These are phyloP conservation scores for Motacilla tschutschensis DNA, from an alignment of 2,113 vertebrate species.

Conservation along the genomic window DNA sequence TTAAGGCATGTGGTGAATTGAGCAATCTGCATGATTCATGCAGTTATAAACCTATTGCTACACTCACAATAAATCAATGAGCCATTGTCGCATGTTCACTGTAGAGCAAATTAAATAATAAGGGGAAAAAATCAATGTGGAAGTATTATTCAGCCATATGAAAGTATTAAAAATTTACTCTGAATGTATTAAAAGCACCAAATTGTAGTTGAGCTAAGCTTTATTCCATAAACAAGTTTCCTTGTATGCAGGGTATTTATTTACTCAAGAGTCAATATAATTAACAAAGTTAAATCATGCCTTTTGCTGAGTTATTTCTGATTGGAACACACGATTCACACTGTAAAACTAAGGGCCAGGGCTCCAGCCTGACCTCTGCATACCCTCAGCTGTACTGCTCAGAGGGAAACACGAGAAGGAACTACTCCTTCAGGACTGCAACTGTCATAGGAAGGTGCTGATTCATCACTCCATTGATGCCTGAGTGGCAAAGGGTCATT, in stretches of 20 bases:
- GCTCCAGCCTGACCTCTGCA: conserved; percentile 26
- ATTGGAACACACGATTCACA: conserved; percentile 3
- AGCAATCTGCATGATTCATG: conserved; percentile 82
- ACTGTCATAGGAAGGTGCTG: conserved; percentile 45
- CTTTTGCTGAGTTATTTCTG: conserved; percentile 33
- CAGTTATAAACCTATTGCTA: conserved; percentile 76
- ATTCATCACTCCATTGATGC: conserved; percentile 35
- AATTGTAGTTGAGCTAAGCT: conserved; percentile 47
- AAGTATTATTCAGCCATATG: conserved; percentile 71
- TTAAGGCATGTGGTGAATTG: conserved; percentile 84
- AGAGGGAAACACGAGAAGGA: conserved; percentile 38
- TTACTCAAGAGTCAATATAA: conserved; percentile 51
- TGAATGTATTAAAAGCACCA: conserved; percentile 57
- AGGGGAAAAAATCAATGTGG: conserved; percentile 65
- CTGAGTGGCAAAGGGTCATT: conserved; percentile 33
- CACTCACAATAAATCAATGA: conserved; percentile 78
- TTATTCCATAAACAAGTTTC: conserved; percentile 41
- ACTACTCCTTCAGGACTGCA: background rate
- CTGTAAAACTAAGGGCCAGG: conserved; percentile 19
- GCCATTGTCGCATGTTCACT: conserved; percentile 70
- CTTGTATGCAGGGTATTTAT: conserved; percentile 25
- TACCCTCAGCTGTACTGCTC: conserved; percentile 17
- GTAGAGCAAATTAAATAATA: conserved; percentile 69
- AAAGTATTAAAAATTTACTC: conserved; percentile 71
- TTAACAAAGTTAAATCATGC: conserved; percentile 30